A percentile compares a stretch with the other conserved stretches of the same genome.
Evolutionary conservation across 2,113 vertebrate species (phyloP).

Genomic region (Phalacrocorax carbo): DNA sequence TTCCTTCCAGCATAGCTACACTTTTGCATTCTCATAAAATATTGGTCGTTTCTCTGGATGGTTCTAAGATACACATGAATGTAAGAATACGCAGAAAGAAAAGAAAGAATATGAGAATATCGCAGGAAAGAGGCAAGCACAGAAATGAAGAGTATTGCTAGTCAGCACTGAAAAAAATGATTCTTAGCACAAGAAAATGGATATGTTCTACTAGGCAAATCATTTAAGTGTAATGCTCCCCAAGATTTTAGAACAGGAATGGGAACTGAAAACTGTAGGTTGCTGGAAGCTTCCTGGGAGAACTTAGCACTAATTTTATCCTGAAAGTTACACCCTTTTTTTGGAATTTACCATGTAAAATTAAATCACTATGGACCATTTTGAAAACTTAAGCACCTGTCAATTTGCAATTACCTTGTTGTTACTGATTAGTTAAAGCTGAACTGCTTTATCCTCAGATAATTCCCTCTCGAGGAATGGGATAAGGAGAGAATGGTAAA

Average conservation of each 20-base stretch:
- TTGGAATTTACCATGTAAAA: background rate
- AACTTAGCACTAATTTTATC: background rate
- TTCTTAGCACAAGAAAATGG: background rate
- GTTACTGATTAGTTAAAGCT: background rate
- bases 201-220: accelerated
- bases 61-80: background rate
- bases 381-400: background rate
- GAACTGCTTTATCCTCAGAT: background rate
- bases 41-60: background rate
- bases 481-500: background rate
- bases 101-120: background rate
- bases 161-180: background rate
- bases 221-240: background rate
- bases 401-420: background rate
- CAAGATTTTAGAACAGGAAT: background rate
- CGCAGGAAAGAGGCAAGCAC: background rate
- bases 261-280: background rate
- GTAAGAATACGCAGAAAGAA: background rate
- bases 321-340: background rate
- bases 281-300: background rate
- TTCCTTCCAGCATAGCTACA: background rate
- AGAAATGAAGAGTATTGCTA: background rate
- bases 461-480: background rate
- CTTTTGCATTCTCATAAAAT: background rate
- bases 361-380: background rate